phyloP scores from a whole-genome alignment of 2,888 invertebrate species.

The Synergus umbraculus region DNA sequence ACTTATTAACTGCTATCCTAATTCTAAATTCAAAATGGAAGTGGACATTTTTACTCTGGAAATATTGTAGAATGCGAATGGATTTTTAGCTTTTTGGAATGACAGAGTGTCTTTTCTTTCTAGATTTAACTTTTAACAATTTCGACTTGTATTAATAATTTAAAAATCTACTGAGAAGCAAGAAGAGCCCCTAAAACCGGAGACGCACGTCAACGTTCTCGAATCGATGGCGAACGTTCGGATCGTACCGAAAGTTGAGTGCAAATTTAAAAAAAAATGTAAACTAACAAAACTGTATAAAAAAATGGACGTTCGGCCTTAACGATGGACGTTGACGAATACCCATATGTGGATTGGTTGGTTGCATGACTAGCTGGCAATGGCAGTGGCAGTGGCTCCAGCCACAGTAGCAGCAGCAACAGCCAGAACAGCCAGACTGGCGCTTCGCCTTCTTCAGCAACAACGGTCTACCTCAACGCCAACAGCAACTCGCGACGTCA shows the following conservation, averaged over 20 bases:
- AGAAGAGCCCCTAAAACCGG: background rate
- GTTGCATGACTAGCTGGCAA: conserved; percentile 75
- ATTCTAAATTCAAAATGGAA: background rate
- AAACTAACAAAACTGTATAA: background rate
- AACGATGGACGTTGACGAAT: conserved; percentile 63
- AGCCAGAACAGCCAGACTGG: conserved; percentile 76
- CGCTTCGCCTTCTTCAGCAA: conserved; percentile 63
- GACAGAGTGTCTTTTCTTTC: background rate
- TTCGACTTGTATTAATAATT: background rate
- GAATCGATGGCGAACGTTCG: conserved; percentile 26
- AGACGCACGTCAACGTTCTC: conserved; percentile 38
- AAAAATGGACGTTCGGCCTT: conserved; percentile 18
- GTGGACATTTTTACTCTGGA: background rate
- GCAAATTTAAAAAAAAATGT: background rate
- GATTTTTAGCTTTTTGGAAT: conserved; percentile 25
- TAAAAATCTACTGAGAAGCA: background rate
- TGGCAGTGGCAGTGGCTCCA: conserved; percentile 67
- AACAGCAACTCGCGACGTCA: conserved; percentile 63
- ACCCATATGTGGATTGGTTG: conserved; percentile 72
- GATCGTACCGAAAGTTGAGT: background rate
- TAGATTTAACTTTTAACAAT: conserved; percentile 2
- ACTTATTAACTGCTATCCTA: too few species aligned
- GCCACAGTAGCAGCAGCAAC: conserved; percentile 73
- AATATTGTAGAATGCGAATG: conserved; percentile 18
- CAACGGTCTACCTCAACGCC: conserved; percentile 64